Conservation (phyloP, 2,113 vertebrate species). For the Cisticola juncidis region DNA sequence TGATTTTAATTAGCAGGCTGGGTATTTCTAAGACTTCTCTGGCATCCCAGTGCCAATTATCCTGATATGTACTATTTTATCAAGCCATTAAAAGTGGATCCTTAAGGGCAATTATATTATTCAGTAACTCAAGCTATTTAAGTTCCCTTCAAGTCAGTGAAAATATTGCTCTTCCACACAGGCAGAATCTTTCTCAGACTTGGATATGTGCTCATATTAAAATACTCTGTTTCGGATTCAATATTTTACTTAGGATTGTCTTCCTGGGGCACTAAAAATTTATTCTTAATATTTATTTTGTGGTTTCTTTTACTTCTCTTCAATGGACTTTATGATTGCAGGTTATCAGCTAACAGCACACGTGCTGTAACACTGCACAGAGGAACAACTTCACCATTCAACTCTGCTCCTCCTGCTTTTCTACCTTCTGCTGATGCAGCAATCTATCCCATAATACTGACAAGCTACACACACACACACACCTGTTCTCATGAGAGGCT, state of each 20-base stretch:
- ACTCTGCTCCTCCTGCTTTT: neutral
- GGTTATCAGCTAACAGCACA: neutral
- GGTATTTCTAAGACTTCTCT: neutral
- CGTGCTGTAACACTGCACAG: neutral
- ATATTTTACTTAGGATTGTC: neutral
- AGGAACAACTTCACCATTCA: neutral
- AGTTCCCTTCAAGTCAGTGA: neutral
- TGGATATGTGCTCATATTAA: neutral
- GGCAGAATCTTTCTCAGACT: neutral
- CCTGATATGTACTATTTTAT: neutral
- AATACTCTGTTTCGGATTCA: neutral
- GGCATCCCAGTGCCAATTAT: neutral
- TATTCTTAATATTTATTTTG: neutral
- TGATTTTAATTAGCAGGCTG: neutral
- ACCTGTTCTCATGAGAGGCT: neutral
- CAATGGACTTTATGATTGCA: neutral
- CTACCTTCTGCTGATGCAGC: neutral
- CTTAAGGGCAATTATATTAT: neutral
- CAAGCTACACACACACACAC: neutral
- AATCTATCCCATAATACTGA: neutral
- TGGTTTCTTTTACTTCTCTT: neutral
- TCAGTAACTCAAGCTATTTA: neutral
- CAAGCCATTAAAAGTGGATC: neutral
- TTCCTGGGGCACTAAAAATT: neutral
- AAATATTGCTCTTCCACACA: neutral